Base-by-base conservation (phyloP, 2,888 invertebrate species). In the Tubulanus polymorphus region DNA sequence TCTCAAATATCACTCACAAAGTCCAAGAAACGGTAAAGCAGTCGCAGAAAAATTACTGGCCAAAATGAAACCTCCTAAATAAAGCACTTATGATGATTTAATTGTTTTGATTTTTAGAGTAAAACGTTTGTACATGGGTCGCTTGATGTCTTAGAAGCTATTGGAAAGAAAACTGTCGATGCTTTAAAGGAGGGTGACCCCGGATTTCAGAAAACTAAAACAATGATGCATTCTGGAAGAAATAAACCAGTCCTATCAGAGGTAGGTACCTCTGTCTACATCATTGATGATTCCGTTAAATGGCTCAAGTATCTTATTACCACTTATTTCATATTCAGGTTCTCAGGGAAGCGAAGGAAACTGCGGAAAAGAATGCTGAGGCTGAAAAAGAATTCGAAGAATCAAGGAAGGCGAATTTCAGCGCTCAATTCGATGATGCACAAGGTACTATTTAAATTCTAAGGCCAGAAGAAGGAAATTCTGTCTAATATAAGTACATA, bases 91-190 rank as follows among this genome's bases (percentile, higher is more conserved):
- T n/a, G n/a, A n/a, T n/a, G n/a, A n/a, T n/a, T n/a, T n/a, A n/a
- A n/a, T n/a, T n/a, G n/a, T n/a, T n/a, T n/a, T n/a, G n/a, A n/a
- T n/a, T n/a, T n/a, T n/a, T n/a, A n/a, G n/a, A n/a, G n/a, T n/a
- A n/a, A n/a, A n/a, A n/a, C n/a, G n/a, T n/a, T n/a, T n/a, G n/a
- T n/a, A n/a, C n/a, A n/a, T n/a, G 78, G 79, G 18, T 70, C 79
- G 47, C 63, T 81, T 26, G 93, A 91, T 72, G 93, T 93, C 0
- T 80, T 95, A 48, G 95, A 95, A 79, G 88, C 89, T 0, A 90
- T 95, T 63, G 95, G 95, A 6, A 93, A 93, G 76, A 93, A 93
- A 76, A 95, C 94, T 0, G 92, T 93, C 88, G 89, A 91, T 73
- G 91, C 91, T 0, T 80, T 94, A 1, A 92, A 93, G 75, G 93